Evolutionary conservation across 2,888 invertebrate species (phyloP), one percentile per base, ranked within the genome.

Genomic region (Pyrocoelia pectoralis): DNA sequence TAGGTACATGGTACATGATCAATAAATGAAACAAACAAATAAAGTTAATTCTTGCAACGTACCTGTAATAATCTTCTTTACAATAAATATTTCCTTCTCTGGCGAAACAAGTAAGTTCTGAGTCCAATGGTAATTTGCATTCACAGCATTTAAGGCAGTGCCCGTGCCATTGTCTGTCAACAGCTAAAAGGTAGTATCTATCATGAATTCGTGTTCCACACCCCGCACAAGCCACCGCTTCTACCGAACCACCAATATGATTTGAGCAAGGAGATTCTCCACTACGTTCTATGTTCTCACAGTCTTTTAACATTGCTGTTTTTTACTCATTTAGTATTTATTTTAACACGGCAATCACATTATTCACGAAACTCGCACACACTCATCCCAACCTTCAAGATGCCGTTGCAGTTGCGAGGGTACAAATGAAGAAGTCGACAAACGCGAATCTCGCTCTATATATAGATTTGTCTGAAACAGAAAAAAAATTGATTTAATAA

Each of bases 1-100:
- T n/a, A n/a, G n/a, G n/a, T n/a, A n/a, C n/a, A n/a, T n/a, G n/a
- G n/a, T n/a, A n/a, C n/a, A n/a, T n/a, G n/a, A 24, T 5, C 24
- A 24, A 24, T 24, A 24, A 33, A 33, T n/a, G 2, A 33, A 33
- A 24, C 10, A 41, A 41, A 12, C 13, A 29, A 74, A 12, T 15
- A 51, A 40, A 52, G 43, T 50, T 38, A 48, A 33, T n/a, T n/a
- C n/a, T n/a, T 17, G 29, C 28, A 54, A 61, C 83, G 83, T 81
- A 95, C 96, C 95, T 90, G 83, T 93, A 94, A 80, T 96, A 97
- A 81, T 97, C 96, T 76, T 95, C 94, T 79, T 95, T 95, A 86
- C 96, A 97, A 82, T 94, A 96, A 74, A 96, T 95, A 79, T 91
- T 91, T 56, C 94, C 94, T 74, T 95, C 94, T 69, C 94, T 84